Base-by-base conservation (phyloP, 2,113 vertebrate genomes). In the Pelodiscus sinensis region DNA sequence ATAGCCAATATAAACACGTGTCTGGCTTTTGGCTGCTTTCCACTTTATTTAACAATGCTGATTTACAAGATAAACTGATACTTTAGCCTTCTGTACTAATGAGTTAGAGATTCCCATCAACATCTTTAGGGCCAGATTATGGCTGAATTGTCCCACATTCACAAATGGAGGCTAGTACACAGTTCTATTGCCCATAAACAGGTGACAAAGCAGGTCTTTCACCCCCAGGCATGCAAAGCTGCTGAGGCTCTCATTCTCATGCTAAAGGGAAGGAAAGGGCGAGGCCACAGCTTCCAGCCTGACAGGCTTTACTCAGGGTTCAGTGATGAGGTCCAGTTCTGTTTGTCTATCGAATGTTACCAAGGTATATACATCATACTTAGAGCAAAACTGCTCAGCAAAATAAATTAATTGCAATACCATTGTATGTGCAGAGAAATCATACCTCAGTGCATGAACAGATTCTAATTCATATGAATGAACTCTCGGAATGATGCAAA, bases 11-110 rank as follows among this genome's bases (percentile, higher is more conserved):
- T 90, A 93, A 92, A 96, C 10, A 52, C 8, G 52, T 21, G 13
- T 11, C 22, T 75, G 16, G 18, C 57, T 79, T 57, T 55, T 58
- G 77, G 87, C 82, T 92, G 62, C 87, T 91, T 93, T 96, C 84
- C 92, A 35, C 93, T 93, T 84, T 94, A 84, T 92, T 95, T 94
- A 80, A 94, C 83, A 84, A 91, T 71, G 88, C 3, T 79, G n/a
- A 65, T 85, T 92, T 95, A 79, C 81, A 91, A 90, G 89, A 73
- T 65, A 86, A 92, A 77, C 85, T 89, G 88, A 92, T 92, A 96
- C 71, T 81, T 89, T 88, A 88, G 85, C 62, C 0, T 0, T 84
- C 19, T 90, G 60, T 73, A 62, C 93, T 93, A 94, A 62, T 65
- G 71, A 87, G 58, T 92, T 75, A 50, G 44, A 65, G 80, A 56